Evolutionary conservation across 2,888 invertebrate species (phyloP).

Genomic region (Folsomia candida): DNA sequence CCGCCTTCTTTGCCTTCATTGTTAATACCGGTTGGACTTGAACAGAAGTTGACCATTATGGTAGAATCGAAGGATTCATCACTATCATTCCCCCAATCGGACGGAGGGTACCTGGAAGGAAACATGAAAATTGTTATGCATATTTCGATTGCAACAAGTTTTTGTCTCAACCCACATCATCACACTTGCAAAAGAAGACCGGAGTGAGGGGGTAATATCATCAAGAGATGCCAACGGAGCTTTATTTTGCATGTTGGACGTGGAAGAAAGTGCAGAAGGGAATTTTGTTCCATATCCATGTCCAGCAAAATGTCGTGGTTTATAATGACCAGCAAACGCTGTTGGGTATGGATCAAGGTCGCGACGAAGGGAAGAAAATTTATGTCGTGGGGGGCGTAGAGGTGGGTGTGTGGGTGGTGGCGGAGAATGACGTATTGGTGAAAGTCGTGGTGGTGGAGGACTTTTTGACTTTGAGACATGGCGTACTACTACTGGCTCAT

Average conservation of each 20-base stretch:
- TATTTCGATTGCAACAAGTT: too few species aligned
- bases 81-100: conserved; percentile 31
- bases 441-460: background rate
- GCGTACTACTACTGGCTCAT: background rate
- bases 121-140: too few species aligned
- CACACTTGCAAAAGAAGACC: conserved; percentile 52
- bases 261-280: background rate
- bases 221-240: conserved; percentile 53
- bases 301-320: conserved; percentile 38
- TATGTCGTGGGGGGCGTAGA: conserved; percentile 7
- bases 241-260: background rate
- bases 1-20: background rate
- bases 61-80: conserved; percentile 29
- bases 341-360: background rate
- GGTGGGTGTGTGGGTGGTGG: background rate
- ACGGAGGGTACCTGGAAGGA: conserved; percentile 43
- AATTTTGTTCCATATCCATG: conserved; percentile 34
- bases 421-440: background rate
- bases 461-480: background rate
- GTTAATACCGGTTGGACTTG: background rate
- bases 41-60: conserved; percentile 14
- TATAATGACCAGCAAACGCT: conserved; percentile 29
- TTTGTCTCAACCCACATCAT: too few species aligned
- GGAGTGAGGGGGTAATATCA: conserved; percentile 52
- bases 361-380: conserved; percentile 12